These are phyloP conservation scores for Acrocephalus kingi DNA, from an alignment of 2,113 vertebrate genomes.

Conservation along the genomic window DNA sequence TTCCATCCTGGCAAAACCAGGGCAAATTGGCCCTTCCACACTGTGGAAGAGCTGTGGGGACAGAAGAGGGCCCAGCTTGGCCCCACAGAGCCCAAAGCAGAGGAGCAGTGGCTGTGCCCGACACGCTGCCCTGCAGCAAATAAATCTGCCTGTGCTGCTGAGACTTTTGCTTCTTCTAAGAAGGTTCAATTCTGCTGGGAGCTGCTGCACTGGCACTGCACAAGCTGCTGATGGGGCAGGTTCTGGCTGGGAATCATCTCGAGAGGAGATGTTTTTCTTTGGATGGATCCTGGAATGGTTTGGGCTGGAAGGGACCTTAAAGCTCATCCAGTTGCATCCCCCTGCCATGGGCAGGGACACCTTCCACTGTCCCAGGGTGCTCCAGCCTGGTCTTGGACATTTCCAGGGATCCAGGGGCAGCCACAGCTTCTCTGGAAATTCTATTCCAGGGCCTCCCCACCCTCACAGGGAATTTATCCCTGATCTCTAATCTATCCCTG, in stretches of 20 bases:
- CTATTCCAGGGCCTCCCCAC: background rate
- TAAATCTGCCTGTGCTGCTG: background rate
- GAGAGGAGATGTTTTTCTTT: background rate
- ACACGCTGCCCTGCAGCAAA: background rate
- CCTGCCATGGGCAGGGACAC: background rate
- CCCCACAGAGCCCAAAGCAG: background rate
- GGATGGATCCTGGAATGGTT: background rate
- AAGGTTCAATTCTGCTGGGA: background rate
- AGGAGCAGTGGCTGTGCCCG: accelerated
- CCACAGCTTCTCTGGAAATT: background rate
- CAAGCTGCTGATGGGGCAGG: background rate
- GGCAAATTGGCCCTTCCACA: background rate
- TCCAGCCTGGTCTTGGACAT: background rate
- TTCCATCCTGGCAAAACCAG: background rate
- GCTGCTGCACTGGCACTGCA: background rate
- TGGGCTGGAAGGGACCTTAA: background rate
- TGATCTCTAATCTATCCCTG: accelerated
- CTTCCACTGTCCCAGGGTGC: accelerated
- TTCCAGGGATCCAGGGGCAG: background rate
- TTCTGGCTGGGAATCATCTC: background rate
- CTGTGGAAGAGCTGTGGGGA: accelerated
- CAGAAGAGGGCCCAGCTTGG: background rate
- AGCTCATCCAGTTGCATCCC: background rate
- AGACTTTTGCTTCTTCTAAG: background rate
- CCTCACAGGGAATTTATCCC: background rate